phyloP scores from a whole-genome alignment of 2,797 vertebrate genomes.

The Orientallactaga sibirica region DNA sequence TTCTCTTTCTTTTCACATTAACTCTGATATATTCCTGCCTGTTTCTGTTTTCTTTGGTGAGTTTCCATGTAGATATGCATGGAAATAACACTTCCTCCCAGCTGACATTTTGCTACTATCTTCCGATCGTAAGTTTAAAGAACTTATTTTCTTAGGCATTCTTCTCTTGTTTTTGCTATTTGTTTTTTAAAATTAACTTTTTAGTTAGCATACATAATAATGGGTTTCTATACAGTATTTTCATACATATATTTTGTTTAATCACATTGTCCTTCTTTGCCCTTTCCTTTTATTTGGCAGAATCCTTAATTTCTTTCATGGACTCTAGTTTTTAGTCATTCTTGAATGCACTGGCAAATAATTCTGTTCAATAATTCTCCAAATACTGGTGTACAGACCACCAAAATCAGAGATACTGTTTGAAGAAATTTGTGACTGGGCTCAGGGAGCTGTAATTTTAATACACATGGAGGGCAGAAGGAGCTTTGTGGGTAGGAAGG shows the following conservation, averaged over 20 bases:
- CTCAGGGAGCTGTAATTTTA: neutral
- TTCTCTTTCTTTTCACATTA: constrained; percentile 47
- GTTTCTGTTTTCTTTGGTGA: neutral
- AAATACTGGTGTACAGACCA: neutral
- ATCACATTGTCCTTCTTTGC: neutral
- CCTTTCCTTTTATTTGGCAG: neutral
- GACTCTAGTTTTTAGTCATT: constrained; percentile 37
- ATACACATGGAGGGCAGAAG: neutral
- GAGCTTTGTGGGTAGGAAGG: neutral
- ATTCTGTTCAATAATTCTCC: neutral
- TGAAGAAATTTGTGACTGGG: neutral
- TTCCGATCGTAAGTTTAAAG: neutral
- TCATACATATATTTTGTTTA: neutral
- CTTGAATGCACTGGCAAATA: neutral
- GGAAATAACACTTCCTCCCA: neutral
- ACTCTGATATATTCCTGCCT: neutral
- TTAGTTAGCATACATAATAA: neutral
- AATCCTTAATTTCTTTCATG: neutral
- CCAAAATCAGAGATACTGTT: neutral
- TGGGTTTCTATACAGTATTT: neutral
- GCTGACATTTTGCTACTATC: neutral
- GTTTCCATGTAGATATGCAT: neutral
- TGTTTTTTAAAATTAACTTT: neutral
- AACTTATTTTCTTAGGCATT: neutral
- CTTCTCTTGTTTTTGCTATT: neutral